Base-by-base conservation (phyloP, 2,888 invertebrate species). In the Drosophila kokeensis region DNA sequence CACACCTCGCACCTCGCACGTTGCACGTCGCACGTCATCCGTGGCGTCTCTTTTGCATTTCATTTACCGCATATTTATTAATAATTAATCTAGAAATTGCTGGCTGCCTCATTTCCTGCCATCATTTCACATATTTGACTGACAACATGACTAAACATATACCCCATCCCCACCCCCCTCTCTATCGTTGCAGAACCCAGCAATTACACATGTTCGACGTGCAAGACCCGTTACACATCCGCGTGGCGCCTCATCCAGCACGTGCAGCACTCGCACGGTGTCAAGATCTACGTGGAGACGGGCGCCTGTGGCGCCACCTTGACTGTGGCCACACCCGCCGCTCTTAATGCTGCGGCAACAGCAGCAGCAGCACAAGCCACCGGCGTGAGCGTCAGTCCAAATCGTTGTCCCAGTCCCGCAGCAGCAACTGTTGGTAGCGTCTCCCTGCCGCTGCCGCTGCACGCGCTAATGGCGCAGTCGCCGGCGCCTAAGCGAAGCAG, bases 221-320 rank as follows among this genome's bases (percentile, higher is more conserved):
- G 99, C 94, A 98, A 98, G 91, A 96, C 97, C 77, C 96, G 97
- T 58, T 96, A 97, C 85, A 96, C 96, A 86, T 98, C 98, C n/a
- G 98, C 99, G 10, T 99, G 99, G 99, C 95, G 97, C 68, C 94
- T 99, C 73, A 95, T 99, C 48, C 98, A 99, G 92, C 99, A 99
- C 93, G 98, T 97, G 34, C 99, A 99, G 93, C 97, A 97, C 90
- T 96, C 96, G 70, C 99, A 99, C 91, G 98, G 98, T 27, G 96
- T 99, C 75, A 97, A 98, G 93, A 97, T 99, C 90, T 99, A 98
- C 94, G 95, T 96, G 61, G 97, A 97, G 61, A 40, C 87, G 27
- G 59, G 74, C 24, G 68, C 73, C n/a, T 67, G 85, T 4, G 82
- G 79, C 29, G 84, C 78, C 92, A 65, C 91, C 84, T 53, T 93